Evolutionary conservation across 2,797 vertebrate genomes (phyloP), one percentile per base, ranked within the genome.

Genomic region (Lepus townsendii): DNA sequence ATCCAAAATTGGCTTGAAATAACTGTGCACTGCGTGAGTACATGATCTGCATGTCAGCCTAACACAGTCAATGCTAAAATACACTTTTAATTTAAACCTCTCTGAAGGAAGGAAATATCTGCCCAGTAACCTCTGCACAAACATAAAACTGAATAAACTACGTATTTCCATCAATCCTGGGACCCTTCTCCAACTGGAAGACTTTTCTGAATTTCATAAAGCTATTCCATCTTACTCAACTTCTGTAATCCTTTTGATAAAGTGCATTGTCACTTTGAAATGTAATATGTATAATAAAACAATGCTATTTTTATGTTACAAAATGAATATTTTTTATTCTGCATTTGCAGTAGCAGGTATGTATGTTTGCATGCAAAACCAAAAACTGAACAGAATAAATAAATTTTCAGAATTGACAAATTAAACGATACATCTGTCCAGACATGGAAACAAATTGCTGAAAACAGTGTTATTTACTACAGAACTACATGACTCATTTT

Each of bases 361-460:
- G 8, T 62, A 57, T 86, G 19, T 71, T 92, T 93, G 38, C 83
- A 57, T 83, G 60, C 24, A 10, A 91, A 65, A 91, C 89, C 65
- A 96, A 96, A 96, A 87, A 88, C 35, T 60, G 26, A 82, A 22
- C 50, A 83, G 57, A 94, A 95, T 92, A 79, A 92, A 88, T 92
- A 91, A 75, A 90, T 96, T 95, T 95, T 89, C 92, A 89, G 83
- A 96, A 87, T 66, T 84, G 79, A 96, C 88, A 96, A 90, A 97
- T 83, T 93, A 96, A 96, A 84, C 1, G 12, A 35, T 96, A 80
- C 95, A 78, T 69, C 72, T 96, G 94, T 90, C 84, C 83, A 91
- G 92, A 97, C 75, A 89, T 88, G 91, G 96, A 98, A 98, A 98
- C 95, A 96, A 97, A 96, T 93, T 93, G 80, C 83, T 96, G 97